A percentile compares a stretch with the other conserved stretches of the same genome.
phyloP scores from a whole-genome alignment of 1,140 invertebrate species.

The Zophobas morio region DNA sequence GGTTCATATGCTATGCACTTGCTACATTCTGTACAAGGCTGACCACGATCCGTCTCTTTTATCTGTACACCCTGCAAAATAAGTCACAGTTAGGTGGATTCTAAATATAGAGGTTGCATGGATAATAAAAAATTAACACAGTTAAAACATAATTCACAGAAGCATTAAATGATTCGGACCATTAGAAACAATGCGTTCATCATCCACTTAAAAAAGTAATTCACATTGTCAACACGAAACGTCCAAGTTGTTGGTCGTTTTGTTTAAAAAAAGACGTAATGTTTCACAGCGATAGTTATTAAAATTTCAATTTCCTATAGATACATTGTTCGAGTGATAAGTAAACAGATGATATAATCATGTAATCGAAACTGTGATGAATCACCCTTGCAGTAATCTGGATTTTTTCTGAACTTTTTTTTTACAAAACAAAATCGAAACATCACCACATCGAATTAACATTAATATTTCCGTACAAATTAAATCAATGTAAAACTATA shows the following conservation, averaged over 20 bases:
- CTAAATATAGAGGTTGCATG: slow-evolving; percentile 45
- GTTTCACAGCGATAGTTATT: not conserved
- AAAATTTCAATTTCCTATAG: not conserved
- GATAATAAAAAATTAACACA: slow-evolving; percentile 10
- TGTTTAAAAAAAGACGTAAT: not conserved
- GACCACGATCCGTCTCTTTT: slow-evolving; percentile 58
- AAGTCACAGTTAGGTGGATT: slow-evolving; percentile 13
- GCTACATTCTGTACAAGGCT: slow-evolving; percentile 58
- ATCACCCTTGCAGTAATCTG: not conserved
- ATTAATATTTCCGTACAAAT: too few species aligned
- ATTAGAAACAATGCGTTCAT: not conserved
- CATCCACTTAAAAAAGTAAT: not conserved
- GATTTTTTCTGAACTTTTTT: not conserved
- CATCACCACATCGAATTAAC: too few species aligned
- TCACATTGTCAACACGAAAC: not conserved
- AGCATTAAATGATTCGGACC: not conserved
- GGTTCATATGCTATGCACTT: slow-evolving; percentile 57
- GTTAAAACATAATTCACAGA: slow-evolving; percentile 5
- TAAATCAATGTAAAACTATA: too few species aligned
- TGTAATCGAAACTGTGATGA: not conserved
- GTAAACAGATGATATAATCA: slow-evolving; percentile 5
- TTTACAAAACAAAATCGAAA: not conserved
- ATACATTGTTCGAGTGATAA: not conserved
- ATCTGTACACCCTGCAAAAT: slow-evolving; percentile 59
- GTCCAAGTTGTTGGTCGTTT: not conserved